Conservation (phyloP, 2,113 vertebrate species). For the Dissostichus mawsoni region DNA sequence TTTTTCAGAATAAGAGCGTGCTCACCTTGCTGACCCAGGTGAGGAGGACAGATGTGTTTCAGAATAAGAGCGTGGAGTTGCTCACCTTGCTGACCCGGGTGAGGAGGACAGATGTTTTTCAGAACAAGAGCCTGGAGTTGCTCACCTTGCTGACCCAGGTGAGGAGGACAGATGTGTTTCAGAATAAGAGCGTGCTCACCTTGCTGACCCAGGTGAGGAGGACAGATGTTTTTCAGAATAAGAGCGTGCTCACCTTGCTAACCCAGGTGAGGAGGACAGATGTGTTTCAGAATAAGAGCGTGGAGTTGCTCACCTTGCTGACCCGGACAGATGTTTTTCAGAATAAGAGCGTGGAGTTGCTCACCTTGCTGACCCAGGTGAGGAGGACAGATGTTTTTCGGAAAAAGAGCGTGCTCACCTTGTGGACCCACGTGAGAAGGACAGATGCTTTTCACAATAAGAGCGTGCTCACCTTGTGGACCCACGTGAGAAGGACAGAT, state of each 20-base stretch:
- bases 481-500: constrained; percentile 38
- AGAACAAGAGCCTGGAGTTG: too few relatives aligned
- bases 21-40: constrained; percentile 60
- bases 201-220: constrained; percentile 41
- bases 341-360: not conserved
- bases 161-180: not conserved
- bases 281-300: too few relatives aligned
- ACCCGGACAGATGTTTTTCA: constrained; percentile 27
- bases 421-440: constrained; percentile 40
- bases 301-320: constrained; percentile 34
- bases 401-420: constrained; percentile 35
- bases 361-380: constrained; percentile 59
- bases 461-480: constrained; percentile 37
- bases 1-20: constrained; percentile 10
- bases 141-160: too few relatives aligned
- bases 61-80: too few relatives aligned
- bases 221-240: not conserved
- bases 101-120: not conserved
- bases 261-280: constrained; percentile 44
- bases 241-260: constrained; percentile 34
- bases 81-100: constrained; percentile 62
- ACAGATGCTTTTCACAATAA: too few relatives aligned
- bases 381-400: not conserved
- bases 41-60: not conserved
- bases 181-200: constrained; percentile 46